These are phyloP conservation scores for Aplidium turbinatum DNA, from an alignment of 23 tunicate species.

Conservation along the genomic window DNA sequence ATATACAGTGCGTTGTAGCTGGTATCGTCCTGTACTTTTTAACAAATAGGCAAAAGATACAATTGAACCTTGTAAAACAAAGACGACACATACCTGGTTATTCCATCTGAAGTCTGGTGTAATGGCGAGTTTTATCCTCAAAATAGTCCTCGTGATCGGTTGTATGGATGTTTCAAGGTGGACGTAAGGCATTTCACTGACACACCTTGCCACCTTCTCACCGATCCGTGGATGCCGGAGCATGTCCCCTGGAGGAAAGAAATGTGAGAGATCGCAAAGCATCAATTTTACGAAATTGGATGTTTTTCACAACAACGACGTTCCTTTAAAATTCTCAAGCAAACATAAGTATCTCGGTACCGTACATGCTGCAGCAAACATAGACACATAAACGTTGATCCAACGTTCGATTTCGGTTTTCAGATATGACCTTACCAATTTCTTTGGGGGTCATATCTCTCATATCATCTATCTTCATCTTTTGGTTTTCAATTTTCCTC, in stretches of 20 bases:
- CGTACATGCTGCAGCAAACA: too few species aligned
- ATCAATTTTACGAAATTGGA: too few species aligned
- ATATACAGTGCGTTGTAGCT: too few species aligned
- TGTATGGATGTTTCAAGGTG: constrained; percentile 78
- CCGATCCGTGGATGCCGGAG: constrained; percentile 76
- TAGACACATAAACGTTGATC: too few species aligned
- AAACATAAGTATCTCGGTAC: too few species aligned
- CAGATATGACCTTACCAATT: constrained; percentile 54
- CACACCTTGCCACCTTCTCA: constrained; percentile 59
- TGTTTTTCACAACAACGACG: too few species aligned
- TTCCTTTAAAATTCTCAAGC: too few species aligned
- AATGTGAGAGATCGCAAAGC: too few species aligned
- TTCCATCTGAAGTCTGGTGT: constrained; percentile 82
- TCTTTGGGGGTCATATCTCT: constrained; percentile 74
- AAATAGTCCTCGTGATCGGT: constrained; percentile 97
- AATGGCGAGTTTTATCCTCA: constrained; percentile 74
- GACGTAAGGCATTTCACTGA: constrained; percentile 75
- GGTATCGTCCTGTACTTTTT: too few species aligned
- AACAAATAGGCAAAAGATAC: too few species aligned
- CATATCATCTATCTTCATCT: constrained; percentile 64
- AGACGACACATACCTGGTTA: constrained; percentile 58
- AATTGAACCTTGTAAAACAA: too few species aligned
- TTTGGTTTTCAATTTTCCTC: constrained; percentile 77
- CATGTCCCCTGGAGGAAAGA: constrained; percentile 64
- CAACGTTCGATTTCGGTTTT: too few species aligned